Conservation (phyloP, 2,797 vertebrate species). For the Crocodylus rhombifer region DNA sequence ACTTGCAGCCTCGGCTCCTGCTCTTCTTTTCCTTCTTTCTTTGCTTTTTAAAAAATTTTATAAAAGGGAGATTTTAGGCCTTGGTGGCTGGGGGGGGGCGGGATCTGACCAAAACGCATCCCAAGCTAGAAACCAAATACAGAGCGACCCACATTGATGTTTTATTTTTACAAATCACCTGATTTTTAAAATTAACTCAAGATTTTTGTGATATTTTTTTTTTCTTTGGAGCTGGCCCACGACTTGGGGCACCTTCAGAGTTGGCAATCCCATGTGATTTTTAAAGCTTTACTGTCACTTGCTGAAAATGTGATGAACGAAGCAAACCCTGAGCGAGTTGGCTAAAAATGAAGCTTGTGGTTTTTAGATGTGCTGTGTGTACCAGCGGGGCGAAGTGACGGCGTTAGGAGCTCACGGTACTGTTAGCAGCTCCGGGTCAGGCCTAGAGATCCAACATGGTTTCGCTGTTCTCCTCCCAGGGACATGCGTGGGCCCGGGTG, state of each 20-base stretch:
- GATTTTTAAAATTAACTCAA: background rate
- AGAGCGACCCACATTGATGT: background rate
- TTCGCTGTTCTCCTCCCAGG: background rate
- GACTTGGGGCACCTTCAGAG: background rate
- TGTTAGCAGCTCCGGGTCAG: too few species aligned
- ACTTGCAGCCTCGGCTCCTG: background rate
- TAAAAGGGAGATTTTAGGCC: background rate
- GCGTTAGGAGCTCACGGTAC: too few species aligned
- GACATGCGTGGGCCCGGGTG: background rate
- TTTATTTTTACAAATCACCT: background rate
- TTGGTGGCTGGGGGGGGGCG: background rate
- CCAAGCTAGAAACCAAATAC: background rate
- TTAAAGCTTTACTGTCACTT: background rate
- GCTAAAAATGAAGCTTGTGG: background rate
- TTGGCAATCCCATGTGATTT: background rate
- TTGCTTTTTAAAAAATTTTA: background rate
- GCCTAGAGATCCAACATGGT: background rate
- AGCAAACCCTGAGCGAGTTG: background rate
- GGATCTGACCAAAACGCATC: background rate
- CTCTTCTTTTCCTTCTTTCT: too few species aligned
- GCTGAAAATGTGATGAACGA: background rate
- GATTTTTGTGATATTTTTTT: too few species aligned
- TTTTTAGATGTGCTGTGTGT: background rate
- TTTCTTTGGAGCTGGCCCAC: background rate
- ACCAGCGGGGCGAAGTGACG: too few species aligned